Evolutionary conservation across 2,797 vertebrate species (phyloP).

Genomic region (Paramormyrops hopkinsi): DNA sequence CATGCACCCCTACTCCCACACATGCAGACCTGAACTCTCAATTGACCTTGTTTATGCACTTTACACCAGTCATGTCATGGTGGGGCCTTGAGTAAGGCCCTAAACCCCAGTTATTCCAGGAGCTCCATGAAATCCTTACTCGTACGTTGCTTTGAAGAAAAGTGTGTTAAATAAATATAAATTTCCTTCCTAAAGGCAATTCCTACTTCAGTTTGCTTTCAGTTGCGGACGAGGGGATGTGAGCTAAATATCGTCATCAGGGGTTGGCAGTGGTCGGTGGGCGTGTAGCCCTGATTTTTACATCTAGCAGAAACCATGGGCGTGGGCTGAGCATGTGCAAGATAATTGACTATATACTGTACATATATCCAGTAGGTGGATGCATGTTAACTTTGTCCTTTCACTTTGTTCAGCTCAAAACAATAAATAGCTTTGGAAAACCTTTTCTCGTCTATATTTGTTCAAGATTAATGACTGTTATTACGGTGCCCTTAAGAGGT

Average conservation of each 20-base stretch:
- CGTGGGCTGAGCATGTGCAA: not conserved
- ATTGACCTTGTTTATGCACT: too few relatives aligned
- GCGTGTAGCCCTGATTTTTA: not conserved
- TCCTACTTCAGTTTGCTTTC: not conserved
- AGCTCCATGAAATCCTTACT: not conserved
- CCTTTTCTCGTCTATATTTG: not conserved
- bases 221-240: not conserved
- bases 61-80: too few relatives aligned
- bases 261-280: not conserved
- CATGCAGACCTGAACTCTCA: too few relatives aligned
- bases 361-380: not conserved
- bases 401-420: not conserved
- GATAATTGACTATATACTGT: not conserved
- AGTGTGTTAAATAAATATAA: not conserved
- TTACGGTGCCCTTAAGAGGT: not conserved
- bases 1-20: too few relatives aligned
- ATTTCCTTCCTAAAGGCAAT: not conserved
- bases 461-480: not conserved
- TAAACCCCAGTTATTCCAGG: not conserved
- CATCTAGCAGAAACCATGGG: not conserved
- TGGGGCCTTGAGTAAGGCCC: too few relatives aligned
- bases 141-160: not conserved
- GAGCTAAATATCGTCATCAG: not conserved
- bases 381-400: not conserved
- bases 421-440: not conserved